phyloP scores from a whole-genome alignment of 2,113 vertebrate species.

The Aegithalos caudatus region DNA sequence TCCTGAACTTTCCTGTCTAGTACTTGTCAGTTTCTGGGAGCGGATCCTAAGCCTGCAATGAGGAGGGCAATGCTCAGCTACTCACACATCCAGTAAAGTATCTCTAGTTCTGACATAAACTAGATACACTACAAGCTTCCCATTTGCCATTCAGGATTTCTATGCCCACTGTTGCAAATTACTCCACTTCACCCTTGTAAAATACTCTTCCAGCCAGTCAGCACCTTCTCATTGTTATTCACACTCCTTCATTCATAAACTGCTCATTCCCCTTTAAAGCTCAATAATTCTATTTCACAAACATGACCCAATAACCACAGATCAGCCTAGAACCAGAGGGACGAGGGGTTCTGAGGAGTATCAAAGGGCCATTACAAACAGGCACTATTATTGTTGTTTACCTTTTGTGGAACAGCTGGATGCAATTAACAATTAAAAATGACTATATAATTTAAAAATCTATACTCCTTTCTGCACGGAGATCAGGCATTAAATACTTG shows the following conservation, averaged over 20 bases:
- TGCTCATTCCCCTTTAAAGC: neutral
- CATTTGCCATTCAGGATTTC: neutral
- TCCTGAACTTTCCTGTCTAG: neutral
- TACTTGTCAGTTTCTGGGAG: neutral
- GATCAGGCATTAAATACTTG: neutral
- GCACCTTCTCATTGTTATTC: neutral
- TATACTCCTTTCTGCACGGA: neutral
- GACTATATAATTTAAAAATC: rapidly evolving
- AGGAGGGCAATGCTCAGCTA: neutral
- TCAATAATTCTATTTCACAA: neutral
- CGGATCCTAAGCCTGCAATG: neutral
- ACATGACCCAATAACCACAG: too few species aligned
- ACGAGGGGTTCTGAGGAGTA: rapidly evolving
- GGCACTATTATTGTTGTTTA: rapidly evolving
- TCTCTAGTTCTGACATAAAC: neutral
- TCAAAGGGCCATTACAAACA: neutral
- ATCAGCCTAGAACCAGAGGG: rapidly evolving
- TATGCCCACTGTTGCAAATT: neutral
- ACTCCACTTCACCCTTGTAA: neutral
- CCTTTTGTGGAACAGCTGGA: neutral
- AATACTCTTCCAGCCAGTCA: neutral
- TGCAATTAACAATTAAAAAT: rapidly evolving
- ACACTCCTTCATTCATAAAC: neutral
- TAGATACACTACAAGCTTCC: neutral
- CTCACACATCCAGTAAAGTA: neutral